A percentile compares a stretch with the other conserved stretches of the same genome.
phyloP scores from a whole-genome alignment of 2,113 vertebrate species.

The Takifugu flavidus region DNA sequence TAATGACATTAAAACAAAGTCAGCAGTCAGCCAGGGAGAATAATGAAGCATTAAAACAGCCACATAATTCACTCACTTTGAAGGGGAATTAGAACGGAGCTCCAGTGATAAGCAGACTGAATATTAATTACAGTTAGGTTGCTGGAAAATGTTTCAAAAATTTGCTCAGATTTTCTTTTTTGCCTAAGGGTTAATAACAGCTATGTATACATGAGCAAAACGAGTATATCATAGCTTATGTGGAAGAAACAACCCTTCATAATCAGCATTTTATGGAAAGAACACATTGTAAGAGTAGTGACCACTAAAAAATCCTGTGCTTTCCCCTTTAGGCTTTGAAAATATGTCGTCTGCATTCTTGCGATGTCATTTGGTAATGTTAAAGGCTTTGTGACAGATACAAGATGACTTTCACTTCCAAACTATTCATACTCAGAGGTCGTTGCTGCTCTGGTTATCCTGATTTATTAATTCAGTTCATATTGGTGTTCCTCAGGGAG shows the following conservation, averaged over 20 bases:
- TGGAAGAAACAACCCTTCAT: background rate
- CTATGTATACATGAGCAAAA: too few relatives aligned
- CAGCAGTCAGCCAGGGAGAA: background rate
- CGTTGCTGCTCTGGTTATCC: slow-evolving; percentile 23
- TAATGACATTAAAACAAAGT: background rate
- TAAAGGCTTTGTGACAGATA: slow-evolving; percentile 3
- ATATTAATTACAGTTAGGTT: background rate
- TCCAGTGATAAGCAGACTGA: background rate
- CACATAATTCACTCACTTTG: background rate
- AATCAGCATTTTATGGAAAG: background rate
- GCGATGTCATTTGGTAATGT: background rate
- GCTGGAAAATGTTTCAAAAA: background rate
- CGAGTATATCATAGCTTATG: background rate
- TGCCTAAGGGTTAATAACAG: too few relatives aligned
- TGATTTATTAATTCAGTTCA: slow-evolving; percentile 33
- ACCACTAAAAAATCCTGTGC: too few relatives aligned
- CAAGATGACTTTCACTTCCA: background rate
- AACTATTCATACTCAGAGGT: background rate
- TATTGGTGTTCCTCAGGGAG: slow-evolving; percentile 48
- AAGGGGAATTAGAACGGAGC: background rate
- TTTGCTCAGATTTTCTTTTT: too few relatives aligned
- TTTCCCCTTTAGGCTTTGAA: background rate
- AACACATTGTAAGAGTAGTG: too few relatives aligned
- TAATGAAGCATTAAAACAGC: background rate
- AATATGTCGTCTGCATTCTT: background rate